These are phyloP conservation scores for Pteria penguin DNA, from an alignment of 2,888 invertebrate genomes.

Conservation along the genomic window DNA sequence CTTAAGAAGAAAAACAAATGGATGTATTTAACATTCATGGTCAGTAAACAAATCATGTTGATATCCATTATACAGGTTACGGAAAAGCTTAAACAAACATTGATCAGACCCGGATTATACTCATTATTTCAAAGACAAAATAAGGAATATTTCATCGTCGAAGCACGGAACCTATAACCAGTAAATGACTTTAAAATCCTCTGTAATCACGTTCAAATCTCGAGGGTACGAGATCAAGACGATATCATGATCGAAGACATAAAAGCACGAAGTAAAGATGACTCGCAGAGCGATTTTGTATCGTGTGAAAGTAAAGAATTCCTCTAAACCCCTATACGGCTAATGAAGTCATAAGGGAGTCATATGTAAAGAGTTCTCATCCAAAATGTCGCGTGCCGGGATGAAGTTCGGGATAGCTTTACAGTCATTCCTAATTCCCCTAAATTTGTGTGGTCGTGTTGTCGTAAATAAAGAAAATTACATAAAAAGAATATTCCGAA, in stretches of 20 bases:
- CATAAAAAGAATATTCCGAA: too few species aligned
- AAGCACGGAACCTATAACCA: neutral
- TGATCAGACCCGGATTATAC: neutral
- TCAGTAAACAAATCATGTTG: neutral
- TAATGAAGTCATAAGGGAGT: conserved; percentile 25
- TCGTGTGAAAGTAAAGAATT: conserved; percentile 33
- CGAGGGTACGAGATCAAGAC: conserved; percentile 18
- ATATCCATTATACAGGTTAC: neutral
- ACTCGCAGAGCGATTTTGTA: conserved; percentile 14
- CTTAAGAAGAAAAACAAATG: neutral
- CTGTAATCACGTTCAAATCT: conserved; percentile 25
- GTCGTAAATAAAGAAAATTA: neutral
- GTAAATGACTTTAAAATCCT: conserved; percentile 36
- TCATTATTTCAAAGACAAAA: neutral
- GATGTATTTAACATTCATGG: neutral
- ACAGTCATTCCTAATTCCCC: neutral
- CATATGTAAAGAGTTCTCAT: conserved; percentile 22
- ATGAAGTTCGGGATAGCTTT: conserved; percentile 8
- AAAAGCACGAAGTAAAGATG: conserved; percentile 20
- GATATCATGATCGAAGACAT: conserved; percentile 32
- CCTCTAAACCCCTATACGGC: conserved; percentile 32
- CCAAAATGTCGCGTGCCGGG: conserved; percentile 27
- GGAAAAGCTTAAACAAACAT: conserved; percentile 1
- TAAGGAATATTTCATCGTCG: neutral
- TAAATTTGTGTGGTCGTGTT: neutral